Evolutionary conservation across 2,113 vertebrate genomes (phyloP), one percentile per base, ranked within the genome.

Genomic region (Dicentrarchus labrax): DNA sequence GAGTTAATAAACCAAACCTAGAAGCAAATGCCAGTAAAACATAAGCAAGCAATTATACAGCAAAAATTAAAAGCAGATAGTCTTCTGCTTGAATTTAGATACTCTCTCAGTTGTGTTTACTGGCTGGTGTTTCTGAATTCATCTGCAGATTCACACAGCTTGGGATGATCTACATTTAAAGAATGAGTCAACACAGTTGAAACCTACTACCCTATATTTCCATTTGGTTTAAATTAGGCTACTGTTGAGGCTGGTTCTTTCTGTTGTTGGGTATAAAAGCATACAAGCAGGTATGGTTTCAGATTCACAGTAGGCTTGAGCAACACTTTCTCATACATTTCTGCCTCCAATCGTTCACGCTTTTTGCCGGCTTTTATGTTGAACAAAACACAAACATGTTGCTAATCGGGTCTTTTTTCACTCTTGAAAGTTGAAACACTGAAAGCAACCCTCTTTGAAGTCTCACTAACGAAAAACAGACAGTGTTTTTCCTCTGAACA

Each of bases 401-500:
- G 75, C 77, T 88, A 83, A 93, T 86, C 65, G 50, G 54, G 51
- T 43, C 61, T 76, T 80, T 81, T 82, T 85, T 82, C 59, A 82
- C 45, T 72, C 83, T 86, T 85, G 51, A 84, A 87, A 87, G 77
- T 75, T 85, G 75, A 83, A 83, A 60, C 48, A 85, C 71, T 76
- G 71, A 88, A 66, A 67, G 71, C 62, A 76, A 84, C 57, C 51
- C 57, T 69, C 89, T 92, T 89, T 93, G 74, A 93, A 88, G 91
- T 83, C 45, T 47, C 30, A 61, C 67, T 91, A 94, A 93, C 83
- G 66, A 78, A 88, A 92, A 92, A 85, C 90, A 94, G 89, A 90
- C 86, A 47, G 51, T 47, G 38, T 72, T 57, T 78, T 80, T 65
- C 17, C 47, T 69, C 61, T 47, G 48, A 89, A 80, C 64, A 80